phyloP scores from a whole-genome alignment of 2,888 invertebrate genomes.

The Ormyrus nitidulus region DNA sequence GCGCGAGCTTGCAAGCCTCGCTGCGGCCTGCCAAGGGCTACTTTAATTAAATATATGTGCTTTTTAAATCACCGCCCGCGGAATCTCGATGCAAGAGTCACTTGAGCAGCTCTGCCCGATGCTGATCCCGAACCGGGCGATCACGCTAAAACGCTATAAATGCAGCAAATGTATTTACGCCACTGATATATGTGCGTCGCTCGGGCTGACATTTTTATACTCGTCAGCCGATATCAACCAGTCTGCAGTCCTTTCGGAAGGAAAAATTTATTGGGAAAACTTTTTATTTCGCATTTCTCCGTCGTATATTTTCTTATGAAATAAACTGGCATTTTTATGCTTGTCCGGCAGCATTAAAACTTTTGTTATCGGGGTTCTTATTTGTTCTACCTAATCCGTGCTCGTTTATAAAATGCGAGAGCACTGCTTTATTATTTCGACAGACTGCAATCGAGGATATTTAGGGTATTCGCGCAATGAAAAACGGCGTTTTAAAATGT shows the following conservation, averaged over 20 bases:
- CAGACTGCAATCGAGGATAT: too few relatives aligned
- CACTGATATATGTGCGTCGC: slow-evolving; percentile 8
- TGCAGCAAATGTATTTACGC: slow-evolving; percentile 30
- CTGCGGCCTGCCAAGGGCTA: slow-evolving; percentile 21
- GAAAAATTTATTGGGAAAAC: slow-evolving; percentile 26
- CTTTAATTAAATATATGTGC: slow-evolving; percentile 61
- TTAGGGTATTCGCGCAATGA: too few relatives aligned
- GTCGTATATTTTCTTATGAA: neutral
- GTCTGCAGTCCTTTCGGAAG: neutral
- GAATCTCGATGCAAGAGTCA: slow-evolving; percentile 41
- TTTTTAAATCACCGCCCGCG: slow-evolving; percentile 58
- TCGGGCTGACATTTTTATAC: slow-evolving; percentile 31
- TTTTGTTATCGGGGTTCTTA: too few relatives aligned
- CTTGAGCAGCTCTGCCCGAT: neutral
- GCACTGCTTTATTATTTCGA: too few relatives aligned
- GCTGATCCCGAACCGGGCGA: slow-evolving; percentile 21
- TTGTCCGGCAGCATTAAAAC: too few relatives aligned
- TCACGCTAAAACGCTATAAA: slow-evolving; percentile 48
- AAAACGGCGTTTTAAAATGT: too few relatives aligned
- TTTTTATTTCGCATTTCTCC: neutral
- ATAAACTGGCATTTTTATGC: slow-evolving; percentile 8
- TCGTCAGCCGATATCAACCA: neutral
- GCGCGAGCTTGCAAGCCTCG: slow-evolving; percentile 32
- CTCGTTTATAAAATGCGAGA: too few relatives aligned
- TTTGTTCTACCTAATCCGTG: too few relatives aligned